phyloP scores from a whole-genome alignment of 2,797 vertebrate genomes.

The Tapirus indicus region DNA sequence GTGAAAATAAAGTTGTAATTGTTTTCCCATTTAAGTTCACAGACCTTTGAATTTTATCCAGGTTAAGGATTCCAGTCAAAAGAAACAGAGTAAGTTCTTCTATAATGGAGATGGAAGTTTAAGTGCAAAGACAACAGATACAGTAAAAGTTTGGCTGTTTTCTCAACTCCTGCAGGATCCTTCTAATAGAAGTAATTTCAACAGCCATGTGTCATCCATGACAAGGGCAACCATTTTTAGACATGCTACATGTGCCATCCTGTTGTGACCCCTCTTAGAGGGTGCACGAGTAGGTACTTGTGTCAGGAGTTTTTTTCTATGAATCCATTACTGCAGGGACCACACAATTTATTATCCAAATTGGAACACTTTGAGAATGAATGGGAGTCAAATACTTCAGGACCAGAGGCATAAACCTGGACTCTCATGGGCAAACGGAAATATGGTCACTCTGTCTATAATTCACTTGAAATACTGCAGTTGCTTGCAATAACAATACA shows the following conservation, averaged over 20 bases:
- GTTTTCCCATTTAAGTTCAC: conserved; percentile 3
- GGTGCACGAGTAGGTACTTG: background rate
- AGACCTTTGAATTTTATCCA: background rate
- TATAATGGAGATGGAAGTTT: background rate
- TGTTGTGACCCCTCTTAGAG: background rate
- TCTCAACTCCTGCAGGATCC: background rate
- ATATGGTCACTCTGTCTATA: background rate
- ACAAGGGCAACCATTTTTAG: background rate
- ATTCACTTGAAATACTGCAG: background rate
- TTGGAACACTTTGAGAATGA: background rate
- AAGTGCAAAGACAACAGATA: background rate
- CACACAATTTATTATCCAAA: background rate
- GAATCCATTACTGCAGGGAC: background rate
- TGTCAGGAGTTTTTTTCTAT: background rate
- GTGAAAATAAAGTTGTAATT: conserved; percentile 24
- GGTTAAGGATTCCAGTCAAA: background rate
- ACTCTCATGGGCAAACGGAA: background rate
- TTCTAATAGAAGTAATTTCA: background rate
- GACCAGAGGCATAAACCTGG: background rate
- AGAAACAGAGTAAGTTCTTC: conserved; percentile 27
- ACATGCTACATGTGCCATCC: rapidly evolving
- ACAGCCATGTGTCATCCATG: background rate
- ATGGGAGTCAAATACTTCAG: background rate
- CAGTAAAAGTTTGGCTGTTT: background rate
- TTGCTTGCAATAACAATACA: background rate